Base-by-base conservation (phyloP, 2,888 invertebrate species). In the Stenodera caucasica region DNA sequence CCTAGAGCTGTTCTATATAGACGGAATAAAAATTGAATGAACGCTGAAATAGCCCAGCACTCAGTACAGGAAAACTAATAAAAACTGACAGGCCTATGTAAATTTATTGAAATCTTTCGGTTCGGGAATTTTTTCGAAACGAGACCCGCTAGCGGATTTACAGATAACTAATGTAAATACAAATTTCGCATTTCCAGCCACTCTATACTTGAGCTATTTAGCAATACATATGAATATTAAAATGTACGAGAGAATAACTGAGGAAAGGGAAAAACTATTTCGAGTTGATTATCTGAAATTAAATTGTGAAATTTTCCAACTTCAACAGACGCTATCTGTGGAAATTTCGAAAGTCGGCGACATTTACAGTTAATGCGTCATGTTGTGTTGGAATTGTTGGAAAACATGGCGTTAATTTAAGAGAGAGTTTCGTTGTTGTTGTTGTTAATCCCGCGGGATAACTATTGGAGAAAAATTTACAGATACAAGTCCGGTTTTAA, bases 141-240 rank as follows among this genome's bases (percentile, higher is more conserved):
- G 59, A 64, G 55, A 58, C 62, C 57, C 57, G 49, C 53, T 54
- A 57, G 60, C 63, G 72, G 72, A 72, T 73, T 73, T 72, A 65
- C 68, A 72, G 70, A 74, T 74, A 75, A 74, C 72, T 73, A 74
- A 75, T 75, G 75, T 75, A 75, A 75, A 75, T 75, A 74, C 68
- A 74, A 72, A 74, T 75, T 75, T 71, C 67, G 72, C 67, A 70
- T 72, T 72, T 69, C 64, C 65, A 68, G 68, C 70, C 63, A 67
- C 65, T 67, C 65, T 66, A 50, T 58, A 4, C 5, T 26, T 2
- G 3, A 26, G 5, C 26, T 26, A 26, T n/a, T n/a, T 63, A 49
- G 55, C 29, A 56, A 61, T 61, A 58, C 68, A 62, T 68, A 70
- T 70, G 71, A 66, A 70, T 69, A 71, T 71, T 71, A 66, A 69